Evolutionary conservation across 2,113 vertebrate species (phyloP), one percentile per base, ranked within the genome.

Genomic region (Camelus dromedarius): DNA sequence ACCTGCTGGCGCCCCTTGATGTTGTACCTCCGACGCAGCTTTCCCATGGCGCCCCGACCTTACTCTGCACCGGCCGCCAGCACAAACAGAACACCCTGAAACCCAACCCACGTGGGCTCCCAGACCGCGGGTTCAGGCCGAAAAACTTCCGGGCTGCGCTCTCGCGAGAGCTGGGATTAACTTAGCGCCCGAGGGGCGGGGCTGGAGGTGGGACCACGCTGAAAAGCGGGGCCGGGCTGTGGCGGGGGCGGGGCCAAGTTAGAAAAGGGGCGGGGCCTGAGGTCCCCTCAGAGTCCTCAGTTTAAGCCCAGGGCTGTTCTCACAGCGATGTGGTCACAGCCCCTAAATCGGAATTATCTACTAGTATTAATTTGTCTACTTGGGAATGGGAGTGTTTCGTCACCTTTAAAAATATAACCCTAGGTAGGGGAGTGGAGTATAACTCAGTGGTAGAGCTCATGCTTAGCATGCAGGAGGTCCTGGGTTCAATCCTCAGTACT

Each of bases 1-100:
- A 84, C 42, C 15, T 93, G 96, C 62, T 64, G 96, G 28, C 99
- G 99, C 3, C 99, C 99, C 97, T 98, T 99, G 99, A 99, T 99
- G 98, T 99, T 99, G 97, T 99, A 98, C 52, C 98, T 98, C 95
- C 98, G 99, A 90, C 98, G 99, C 16, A 99, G 90, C 93, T 98
- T 99, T 42, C 99, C 99, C 99, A 99, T 99, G 38, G 16, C 24
- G 6, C 11, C 20, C 1, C 0, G 2, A 3, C 9, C 24, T 38
- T 11, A 16, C 0, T 5, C 16, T 0, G 18, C 0, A 1, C 7
- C 0, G 0, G 20, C 0, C 0, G 19, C 1, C 6, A 0, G 48
- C 7, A 11, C 22, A 0, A 0, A 2, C 32, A 0, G 1, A 7
- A 0, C 5, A 1, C 1, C 18, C 56, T 10, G 0, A 4, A 8